phyloP scores from a whole-genome alignment of 2,113 vertebrate species.

The Oenanthe oenanthe region DNA sequence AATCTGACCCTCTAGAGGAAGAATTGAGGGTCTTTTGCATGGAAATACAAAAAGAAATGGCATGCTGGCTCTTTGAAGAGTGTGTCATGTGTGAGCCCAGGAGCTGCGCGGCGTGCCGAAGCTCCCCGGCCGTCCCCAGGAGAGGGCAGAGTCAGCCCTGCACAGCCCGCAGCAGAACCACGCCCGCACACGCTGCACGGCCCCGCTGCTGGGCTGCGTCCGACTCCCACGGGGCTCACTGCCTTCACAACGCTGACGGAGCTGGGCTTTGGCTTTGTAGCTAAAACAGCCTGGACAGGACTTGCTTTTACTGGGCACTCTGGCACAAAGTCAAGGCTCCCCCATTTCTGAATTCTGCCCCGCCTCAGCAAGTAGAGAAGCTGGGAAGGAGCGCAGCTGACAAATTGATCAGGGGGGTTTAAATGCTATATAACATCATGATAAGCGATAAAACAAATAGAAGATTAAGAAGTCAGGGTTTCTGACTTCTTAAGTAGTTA shows the following conservation, averaged over 20 bases:
- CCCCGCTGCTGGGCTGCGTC: no score
- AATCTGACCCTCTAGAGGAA: neutral
- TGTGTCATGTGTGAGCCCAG: no score
- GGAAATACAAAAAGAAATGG: neutral
- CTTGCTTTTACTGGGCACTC: neutral
- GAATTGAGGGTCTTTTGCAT: rapidly evolving
- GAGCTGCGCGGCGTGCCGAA: rapidly evolving
- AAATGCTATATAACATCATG: neutral
- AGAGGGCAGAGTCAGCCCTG: constrained; percentile 1
- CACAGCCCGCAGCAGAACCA: neutral
- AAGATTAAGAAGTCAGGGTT: neutral
- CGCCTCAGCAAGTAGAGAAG: neutral
- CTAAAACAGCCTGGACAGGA: rapidly evolving
- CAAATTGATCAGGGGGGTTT: neutral
- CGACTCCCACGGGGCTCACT: rapidly evolving
- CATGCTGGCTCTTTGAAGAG: rapidly evolving
- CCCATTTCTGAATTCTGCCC: neutral
- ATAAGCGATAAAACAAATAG: neutral
- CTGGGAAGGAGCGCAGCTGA: neutral
- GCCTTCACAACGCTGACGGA: rapidly evolving
- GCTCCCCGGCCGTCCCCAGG: neutral
- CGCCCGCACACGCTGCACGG: neutral
- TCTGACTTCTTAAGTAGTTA: neutral
- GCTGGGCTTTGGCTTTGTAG: rapidly evolving
- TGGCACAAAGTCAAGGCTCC: neutral